These are phyloP conservation scores for Taxidea taxus DNA, from an alignment of 2,113 vertebrate genomes.

Conservation along the genomic window DNA sequence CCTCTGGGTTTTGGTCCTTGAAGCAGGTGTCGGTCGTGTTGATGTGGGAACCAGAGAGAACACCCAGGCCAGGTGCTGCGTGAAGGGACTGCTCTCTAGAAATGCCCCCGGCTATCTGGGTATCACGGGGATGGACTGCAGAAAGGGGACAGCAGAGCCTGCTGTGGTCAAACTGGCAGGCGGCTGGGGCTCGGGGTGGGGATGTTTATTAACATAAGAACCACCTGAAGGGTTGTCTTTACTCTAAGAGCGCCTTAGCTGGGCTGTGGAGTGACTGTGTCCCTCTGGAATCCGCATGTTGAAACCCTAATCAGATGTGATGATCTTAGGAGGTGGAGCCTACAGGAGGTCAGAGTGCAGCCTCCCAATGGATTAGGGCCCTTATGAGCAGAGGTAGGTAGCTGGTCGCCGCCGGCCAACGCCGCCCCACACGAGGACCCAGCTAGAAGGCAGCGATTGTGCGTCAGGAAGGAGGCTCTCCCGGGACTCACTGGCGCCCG, in stretches of 20 bases:
- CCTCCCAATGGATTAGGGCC: not conserved
- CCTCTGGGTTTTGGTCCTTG: not conserved
- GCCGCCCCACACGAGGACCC: not conserved
- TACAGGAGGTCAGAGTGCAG: not conserved
- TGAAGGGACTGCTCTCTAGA: not conserved
- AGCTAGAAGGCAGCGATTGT: not conserved
- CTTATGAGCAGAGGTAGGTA: not conserved
- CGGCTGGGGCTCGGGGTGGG: not conserved
- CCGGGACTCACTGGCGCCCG: rapidly evolving
- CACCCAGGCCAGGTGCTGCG: no score
- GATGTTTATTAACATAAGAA: not conserved
- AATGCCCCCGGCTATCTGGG: not conserved
- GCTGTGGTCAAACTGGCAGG: not conserved
- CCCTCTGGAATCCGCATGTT: not conserved
- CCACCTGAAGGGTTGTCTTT: no score
- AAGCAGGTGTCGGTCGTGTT: not conserved
- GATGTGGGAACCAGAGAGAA: not conserved
- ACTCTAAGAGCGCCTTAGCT: not conserved
- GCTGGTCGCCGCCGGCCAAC: not conserved
- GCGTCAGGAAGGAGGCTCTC: not conserved
- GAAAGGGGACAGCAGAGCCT: not conserved
- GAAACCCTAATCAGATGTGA: not conserved
- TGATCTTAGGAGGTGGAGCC: not conserved
- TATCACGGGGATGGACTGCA: no score
- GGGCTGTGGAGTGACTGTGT: not conserved